A percentile compares a stretch with the other conserved stretches of the same genome.
phyloP scores from a whole-genome alignment of 2,113 vertebrate genomes.

The Tamias sibiricus region DNA sequence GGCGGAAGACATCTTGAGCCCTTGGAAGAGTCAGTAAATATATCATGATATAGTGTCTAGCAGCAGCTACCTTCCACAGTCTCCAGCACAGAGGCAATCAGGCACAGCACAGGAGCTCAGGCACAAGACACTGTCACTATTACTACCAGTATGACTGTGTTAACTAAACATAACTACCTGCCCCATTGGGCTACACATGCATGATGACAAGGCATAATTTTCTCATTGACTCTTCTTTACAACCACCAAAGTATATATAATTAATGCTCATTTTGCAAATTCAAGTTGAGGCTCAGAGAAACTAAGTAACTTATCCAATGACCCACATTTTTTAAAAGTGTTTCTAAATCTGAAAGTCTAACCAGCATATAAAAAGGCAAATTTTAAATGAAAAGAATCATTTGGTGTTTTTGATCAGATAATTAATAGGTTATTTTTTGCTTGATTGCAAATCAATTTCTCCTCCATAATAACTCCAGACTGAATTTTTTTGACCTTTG shows the following conservation, averaged over 20 bases:
- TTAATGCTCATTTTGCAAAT: background rate
- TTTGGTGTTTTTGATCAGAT: background rate
- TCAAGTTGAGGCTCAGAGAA: background rate
- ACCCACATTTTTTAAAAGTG: background rate
- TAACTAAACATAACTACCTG: background rate
- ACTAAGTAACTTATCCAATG: background rate
- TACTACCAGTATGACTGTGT: background rate
- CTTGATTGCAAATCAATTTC: background rate
- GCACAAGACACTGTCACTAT: fast-evolving
- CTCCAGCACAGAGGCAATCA: fast-evolving
- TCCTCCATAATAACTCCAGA: background rate
- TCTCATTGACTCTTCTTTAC: background rate
- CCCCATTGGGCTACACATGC: background rate
- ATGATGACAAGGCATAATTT: too few species aligned
- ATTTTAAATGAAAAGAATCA: background rate
- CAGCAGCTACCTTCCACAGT: background rate
- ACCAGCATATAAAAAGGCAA: slow-evolving; percentile 22
- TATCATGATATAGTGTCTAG: fast-evolving
- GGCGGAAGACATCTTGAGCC: slow-evolving; percentile 96
- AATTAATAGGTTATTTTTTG: background rate
- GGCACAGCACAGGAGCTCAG: fast-evolving
- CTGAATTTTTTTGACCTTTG: background rate
- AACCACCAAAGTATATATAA: background rate
- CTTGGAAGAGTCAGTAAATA: slow-evolving; percentile 82
- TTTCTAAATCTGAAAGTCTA: slow-evolving; percentile 27